phyloP scores from a whole-genome alignment of 2,113 vertebrate species.

The Lepidothrix coronata region DNA sequence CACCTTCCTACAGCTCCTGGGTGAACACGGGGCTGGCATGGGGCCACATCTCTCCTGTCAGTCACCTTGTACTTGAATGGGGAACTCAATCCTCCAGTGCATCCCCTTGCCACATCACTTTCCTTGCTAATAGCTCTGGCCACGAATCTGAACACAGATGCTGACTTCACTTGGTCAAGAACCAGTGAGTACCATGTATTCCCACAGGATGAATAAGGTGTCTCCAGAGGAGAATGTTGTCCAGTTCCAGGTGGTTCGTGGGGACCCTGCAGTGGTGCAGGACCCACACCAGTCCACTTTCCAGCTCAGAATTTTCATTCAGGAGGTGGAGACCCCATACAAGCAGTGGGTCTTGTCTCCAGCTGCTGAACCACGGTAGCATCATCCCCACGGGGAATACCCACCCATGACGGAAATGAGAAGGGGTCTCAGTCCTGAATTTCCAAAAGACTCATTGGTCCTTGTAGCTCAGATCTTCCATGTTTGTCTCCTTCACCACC shows the following conservation, averaged over 20 bases:
- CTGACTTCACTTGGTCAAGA: neutral
- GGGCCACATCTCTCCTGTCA: rapidly evolving
- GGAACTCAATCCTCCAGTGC: neutral
- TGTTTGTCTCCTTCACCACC: neutral
- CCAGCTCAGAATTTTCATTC: neutral
- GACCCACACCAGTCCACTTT: neutral
- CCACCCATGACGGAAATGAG: rapidly evolving
- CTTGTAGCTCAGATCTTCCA: neutral
- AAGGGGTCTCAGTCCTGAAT: neutral
- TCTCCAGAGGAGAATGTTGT: neutral
- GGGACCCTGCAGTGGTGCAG: neutral
- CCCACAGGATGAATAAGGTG: neutral
- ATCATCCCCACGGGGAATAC: rapidly evolving
- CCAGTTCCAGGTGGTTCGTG: neutral
- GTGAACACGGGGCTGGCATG: neutral
- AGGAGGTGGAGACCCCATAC: neutral
- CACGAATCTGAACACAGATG: neutral
- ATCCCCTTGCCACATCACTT: neutral
- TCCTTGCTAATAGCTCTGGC: neutral
- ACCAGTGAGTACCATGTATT: neutral
- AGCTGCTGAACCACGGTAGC: neutral
- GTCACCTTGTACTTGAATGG: neutral
- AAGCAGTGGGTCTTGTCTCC: neutral
- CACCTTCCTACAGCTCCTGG: neutral
- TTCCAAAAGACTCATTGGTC: neutral